Base-by-base conservation (phyloP, 37 sponge, comb jelly and placozoan genomes). In the Chondrilla cf. caribensis region DNA sequence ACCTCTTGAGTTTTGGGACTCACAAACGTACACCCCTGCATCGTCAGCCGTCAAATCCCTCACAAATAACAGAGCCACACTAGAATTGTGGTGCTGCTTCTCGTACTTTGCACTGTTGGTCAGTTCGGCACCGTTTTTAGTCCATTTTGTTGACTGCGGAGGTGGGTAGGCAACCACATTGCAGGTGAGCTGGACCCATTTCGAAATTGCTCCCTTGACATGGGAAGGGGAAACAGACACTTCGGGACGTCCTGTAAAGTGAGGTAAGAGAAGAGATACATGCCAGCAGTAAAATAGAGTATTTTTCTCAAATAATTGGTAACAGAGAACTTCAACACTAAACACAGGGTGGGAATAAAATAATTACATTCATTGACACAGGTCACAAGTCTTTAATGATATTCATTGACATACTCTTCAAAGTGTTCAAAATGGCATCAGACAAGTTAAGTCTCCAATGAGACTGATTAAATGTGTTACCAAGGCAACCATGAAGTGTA, bases 261-360 rank as follows among this genome's bases (percentile, higher is more conserved):
- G 84, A 7, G 89, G 86, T 31, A 76, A 79, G 32, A 86, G 81
- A 70, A 55, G 55, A 7, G 33, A 65, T n/a, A 81, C 76, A 28
- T 51, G 39, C 11, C 18, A 59, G 31, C 75, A 81, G 0, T 81
- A 84, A 0, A 79, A 88, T 26, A 70, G 81, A 82, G 83, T 85
- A 83, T 79, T 88, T 11, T 7, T 11, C n/a, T n/a, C n/a, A n/a
- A n/a, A n/a, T n/a, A n/a, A n/a, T n/a, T n/a, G n/a, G n/a, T n/a
- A n/a, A n/a, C n/a, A n/a, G n/a, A n/a, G n/a, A n/a, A n/a, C n/a
- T n/a, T n/a, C n/a, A n/a, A n/a, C n/a, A n/a, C n/a, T n/a, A n/a
- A n/a, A n/a, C n/a, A n/a, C n/a, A n/a, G n/a, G n/a, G n/a, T n/a
- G n/a, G n/a, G n/a, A n/a, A n/a, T n/a, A n/a, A n/a, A n/a, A n/a